Evolutionary conservation across 2,888 invertebrate genomes (phyloP), one percentile per base, ranked within the genome.

Genomic region (Tanypteryx hageni): DNA sequence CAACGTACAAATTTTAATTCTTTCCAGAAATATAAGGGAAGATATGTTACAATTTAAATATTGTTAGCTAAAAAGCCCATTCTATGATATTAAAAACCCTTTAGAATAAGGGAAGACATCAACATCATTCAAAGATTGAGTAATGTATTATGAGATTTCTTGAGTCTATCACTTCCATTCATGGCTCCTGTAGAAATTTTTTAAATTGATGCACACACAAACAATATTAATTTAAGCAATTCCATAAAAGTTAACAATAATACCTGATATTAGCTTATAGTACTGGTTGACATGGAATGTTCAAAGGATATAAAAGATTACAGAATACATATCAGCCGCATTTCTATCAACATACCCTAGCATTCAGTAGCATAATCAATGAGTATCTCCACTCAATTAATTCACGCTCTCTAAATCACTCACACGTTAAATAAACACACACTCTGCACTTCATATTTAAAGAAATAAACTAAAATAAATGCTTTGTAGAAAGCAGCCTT

Each of bases 11-110:
- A 89, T 86, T 82, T 44, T 44, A 82, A 82, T 83, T 59, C 44
- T 64, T 64, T 64, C 64, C 89, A 89, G 58, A 89, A 89, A 89
- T 89, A 89, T 64, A 68, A 44, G 31, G 18, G 64, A 68, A 64
- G 89, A 89, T 89, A 89, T 68, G 89, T 89, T 13, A 68, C 64
- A 22, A 61, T 89, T 89, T 56, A 44, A 16, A 89, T 16, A n/a
- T 18, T 27, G 58, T 86, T 86, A 44, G 89, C 89, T 31, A 83
- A n/a, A 11, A 89, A 89, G 64, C 89, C 64, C 31, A 11, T 18
- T 61, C 18, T n/a, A 89, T 83, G 8, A 31, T n/a, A 44, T 56
- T 83, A 14, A 64, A 64, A 89, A n/a, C 89, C 89, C 89, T 64
- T 64, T 64, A 68, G 27, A 31, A 68, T 18, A n/a, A 89, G 64